Evolutionary conservation across 2,888 invertebrate genomes (phyloP).

Genomic region (Ennomos erosarius): DNA sequence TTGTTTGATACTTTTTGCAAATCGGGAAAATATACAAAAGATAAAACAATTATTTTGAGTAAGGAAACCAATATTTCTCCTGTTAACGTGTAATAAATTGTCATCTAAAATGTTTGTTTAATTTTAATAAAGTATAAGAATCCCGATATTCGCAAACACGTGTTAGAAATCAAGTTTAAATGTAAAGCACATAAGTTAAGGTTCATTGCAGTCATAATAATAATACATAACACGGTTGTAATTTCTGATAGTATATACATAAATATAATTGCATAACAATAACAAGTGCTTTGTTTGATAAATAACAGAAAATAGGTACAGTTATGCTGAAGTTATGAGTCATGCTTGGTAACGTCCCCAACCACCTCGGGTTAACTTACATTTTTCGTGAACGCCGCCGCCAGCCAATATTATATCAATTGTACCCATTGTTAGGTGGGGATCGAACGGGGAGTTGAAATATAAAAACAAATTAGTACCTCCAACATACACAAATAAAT

Average conservation of each 20-base stretch:
- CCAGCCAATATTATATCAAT: constrained; percentile 67
- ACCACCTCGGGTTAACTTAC: constrained; percentile 69
- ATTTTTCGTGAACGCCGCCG: constrained; percentile 68
- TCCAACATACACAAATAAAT: constrained; percentile 59
- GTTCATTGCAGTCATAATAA: constrained; percentile 27
- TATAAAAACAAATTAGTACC: constrained; percentile 82
- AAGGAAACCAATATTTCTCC: no score
- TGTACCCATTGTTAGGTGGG: constrained; percentile 77
- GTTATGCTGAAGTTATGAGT: constrained; percentile 43
- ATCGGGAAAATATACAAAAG: no score
- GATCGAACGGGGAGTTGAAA: constrained; percentile 73
- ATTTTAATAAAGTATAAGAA: background rate
- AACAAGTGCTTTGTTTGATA: constrained; percentile 49
- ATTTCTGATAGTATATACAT: constrained; percentile 26
- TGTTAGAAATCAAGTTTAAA: constrained; percentile 31
- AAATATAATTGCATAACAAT: constrained; percentile 42
- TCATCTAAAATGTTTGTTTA: no score
- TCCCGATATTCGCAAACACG: constrained; percentile 7
- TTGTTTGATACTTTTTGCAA: no score
- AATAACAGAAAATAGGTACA: constrained; percentile 36
- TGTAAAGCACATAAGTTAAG: constrained; percentile 34
- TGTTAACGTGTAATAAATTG: no score
- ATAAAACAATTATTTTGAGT: no score
- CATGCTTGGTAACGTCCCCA: constrained; percentile 64
- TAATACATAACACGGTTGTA: constrained; percentile 33